Conservation (phyloP, 2,888 invertebrate species). For the Liopterus haemorrhoidalis region DNA sequence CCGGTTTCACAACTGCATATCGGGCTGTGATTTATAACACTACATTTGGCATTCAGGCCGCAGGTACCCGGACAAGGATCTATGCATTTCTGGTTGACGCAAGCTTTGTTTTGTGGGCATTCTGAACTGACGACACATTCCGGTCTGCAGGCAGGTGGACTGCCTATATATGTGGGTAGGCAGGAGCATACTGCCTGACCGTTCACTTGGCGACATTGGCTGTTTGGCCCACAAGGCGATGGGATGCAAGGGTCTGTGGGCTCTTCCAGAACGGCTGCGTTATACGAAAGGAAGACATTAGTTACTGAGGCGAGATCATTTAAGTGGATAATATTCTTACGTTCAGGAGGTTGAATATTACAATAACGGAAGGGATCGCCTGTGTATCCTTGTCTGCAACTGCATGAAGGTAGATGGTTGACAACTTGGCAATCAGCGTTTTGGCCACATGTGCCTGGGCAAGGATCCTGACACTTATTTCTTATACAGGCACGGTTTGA, state of each 20-base stretch:
- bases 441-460: constrained; percentile 49
- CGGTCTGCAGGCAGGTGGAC: constrained; percentile 66
- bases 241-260: constrained; percentile 57
- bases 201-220: constrained; percentile 67
- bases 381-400: constrained; percentile 56
- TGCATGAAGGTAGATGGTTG: constrained; percentile 58
- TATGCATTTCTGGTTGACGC: constrained; percentile 65
- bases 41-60: constrained; percentile 54
- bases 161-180: constrained; percentile 45
- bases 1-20: constrained; percentile 60
- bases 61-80: constrained; percentile 64
- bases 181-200: constrained; percentile 48
- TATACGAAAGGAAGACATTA: no score
- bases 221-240: constrained; percentile 74
- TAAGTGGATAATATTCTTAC: constrained; percentile 31
- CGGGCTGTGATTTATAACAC: constrained; percentile 54
- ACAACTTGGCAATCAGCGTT: constrained; percentile 51
- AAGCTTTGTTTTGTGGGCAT: constrained; percentile 65
- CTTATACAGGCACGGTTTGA: constrained; percentile 49
- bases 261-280: no score
- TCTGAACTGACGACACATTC: constrained; percentile 75
- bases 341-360: constrained; percentile 38
- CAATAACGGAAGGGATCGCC: constrained; percentile 60
- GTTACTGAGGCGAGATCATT: constrained; percentile 18
- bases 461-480: constrained; percentile 52